phyloP scores from a whole-genome alignment of 2,113 vertebrate species.

The Dasypus novemcinctus region DNA sequence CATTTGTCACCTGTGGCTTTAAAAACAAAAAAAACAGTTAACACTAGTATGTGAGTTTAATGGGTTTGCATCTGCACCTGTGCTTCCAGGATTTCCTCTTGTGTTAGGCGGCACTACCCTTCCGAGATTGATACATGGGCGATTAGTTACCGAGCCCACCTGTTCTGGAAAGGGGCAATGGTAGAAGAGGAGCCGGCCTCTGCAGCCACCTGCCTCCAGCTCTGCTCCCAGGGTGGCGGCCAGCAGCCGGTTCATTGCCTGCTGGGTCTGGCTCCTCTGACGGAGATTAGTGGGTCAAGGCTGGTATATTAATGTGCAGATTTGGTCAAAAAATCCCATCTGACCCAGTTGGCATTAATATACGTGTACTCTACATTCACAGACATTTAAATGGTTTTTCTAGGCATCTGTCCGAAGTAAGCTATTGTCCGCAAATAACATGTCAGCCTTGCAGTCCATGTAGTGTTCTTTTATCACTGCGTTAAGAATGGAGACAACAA shows the following conservation, averaged over 20 bases:
- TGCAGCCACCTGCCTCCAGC: background rate
- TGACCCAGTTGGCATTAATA: background rate
- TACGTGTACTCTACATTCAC: background rate
- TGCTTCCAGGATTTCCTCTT: slow-evolving; percentile 18
- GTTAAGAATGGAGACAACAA: background rate
- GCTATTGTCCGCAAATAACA: background rate
- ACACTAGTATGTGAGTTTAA: background rate
- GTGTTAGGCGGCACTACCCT: background rate
- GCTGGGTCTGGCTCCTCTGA: background rate
- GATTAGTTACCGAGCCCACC: background rate
- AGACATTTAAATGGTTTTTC: background rate
- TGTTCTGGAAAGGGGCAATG: background rate
- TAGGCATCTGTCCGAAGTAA: background rate
- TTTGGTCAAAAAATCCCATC: background rate
- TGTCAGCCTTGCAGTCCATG: background rate
- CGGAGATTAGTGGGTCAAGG: background rate
- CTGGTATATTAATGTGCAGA: background rate
- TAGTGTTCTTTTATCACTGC: background rate
- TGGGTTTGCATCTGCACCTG: slow-evolving; percentile 16
- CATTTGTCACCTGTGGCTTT: slow-evolving; percentile 41
- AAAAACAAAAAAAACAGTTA: background rate
- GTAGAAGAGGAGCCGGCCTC: background rate
- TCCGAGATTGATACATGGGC: slow-evolving; percentile 34
- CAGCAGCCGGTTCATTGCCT: background rate
- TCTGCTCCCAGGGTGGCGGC: too few species aligned